Base-by-base conservation (phyloP, 92 coral and sea anemone genomes). In the Zoanthus solanderi region DNA sequence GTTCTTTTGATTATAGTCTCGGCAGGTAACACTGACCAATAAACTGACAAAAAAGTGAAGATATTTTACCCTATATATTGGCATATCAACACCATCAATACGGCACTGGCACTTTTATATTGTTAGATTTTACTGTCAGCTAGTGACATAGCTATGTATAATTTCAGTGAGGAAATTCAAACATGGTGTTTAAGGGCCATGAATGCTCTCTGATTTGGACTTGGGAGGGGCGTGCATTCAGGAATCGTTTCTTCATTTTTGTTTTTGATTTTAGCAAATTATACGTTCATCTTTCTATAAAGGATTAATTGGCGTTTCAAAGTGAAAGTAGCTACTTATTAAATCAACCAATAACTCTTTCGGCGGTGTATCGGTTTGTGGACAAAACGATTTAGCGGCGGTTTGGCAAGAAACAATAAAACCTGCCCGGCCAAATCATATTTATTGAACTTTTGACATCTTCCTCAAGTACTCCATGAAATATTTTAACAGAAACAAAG, bases 361-460 rank as follows among this genome's bases (percentile, higher is more conserved):
- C 47, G 85, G 85, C 85, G 85, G 85, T 65, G 75, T 47, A 18
- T 67, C 47, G 8, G 29, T 31, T 32, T 81, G 66, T 81, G 65
- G 85, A 81, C 85, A 81, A 81, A 77, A 66, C 85, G 85, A 45
- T 81, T 66, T 81, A 75, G 85, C 85, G 46, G 85, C 45, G 85
- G 75, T 81, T 67, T 67, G 14, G 57, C 48, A 81, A 44, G 75
- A 67, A 44, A 61, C 37, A 6, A 5, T 18, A 31, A 2, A 42
- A 18, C 63, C 85, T 44, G 29, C 60, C 18, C 45, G 60, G 54
- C 74, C 9, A 68, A 81, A 29, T 65, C 42, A 29, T 56, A 18
- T 45, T 17, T 66, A n/a, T 66, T 46, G 75, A 81, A 46, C 47
- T 7, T 37, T 61, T 9, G 56, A 12, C 73, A 31, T 30, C 48